Evolutionary conservation across 2,797 vertebrate genomes (phyloP), one percentile per base, ranked within the genome.

Genomic region (Sebastes vulpes): DNA sequence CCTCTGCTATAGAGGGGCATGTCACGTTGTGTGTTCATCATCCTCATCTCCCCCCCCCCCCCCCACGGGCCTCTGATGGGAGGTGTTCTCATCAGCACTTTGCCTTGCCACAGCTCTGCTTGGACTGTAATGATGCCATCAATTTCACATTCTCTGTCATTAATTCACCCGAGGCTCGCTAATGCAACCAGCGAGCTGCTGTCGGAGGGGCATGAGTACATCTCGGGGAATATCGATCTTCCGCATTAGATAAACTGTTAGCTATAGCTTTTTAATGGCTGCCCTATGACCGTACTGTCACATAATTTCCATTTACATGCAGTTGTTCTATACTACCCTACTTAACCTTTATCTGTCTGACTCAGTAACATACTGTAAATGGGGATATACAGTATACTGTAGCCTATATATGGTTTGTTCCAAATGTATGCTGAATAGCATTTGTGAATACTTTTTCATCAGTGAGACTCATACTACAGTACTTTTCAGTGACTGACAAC

Each of bases 41-140:
- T 63, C 69, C 26, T 66, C 32, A 61, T 76, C 71, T 65, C 64
- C 57, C 60, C 48, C 12, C 12, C 35, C 8, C 46, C 23, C 23
- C 23, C 23, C 23, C 48, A 50, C 3, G 0, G 61, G 46, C 61
- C 72, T 87, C 46, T 52, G 23, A 70, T n/a, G 52, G 26, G 38
- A 76, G 54, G 42, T 57, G 29, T 86, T 81, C 72, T 75, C 73
- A 86, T 85, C 79, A 72, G 46, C 74, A 73, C 75, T 78, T 57
- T 82, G 65, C 54, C 68, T 74, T 12, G 9, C 35, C 46, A 50
- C 57, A 74, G 46, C 68, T 84, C 64, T 78, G 77, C 76, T 63
- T 75, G 50, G 66, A 80, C 77, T 76, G 77, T 58, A 89, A 75
- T 74, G 35, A 90, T 28, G 58, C 42, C 79, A 82, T 84, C 78